Conservation (phyloP, 2,888 invertebrate genomes). For the Ditula angustiorana region DNA sequence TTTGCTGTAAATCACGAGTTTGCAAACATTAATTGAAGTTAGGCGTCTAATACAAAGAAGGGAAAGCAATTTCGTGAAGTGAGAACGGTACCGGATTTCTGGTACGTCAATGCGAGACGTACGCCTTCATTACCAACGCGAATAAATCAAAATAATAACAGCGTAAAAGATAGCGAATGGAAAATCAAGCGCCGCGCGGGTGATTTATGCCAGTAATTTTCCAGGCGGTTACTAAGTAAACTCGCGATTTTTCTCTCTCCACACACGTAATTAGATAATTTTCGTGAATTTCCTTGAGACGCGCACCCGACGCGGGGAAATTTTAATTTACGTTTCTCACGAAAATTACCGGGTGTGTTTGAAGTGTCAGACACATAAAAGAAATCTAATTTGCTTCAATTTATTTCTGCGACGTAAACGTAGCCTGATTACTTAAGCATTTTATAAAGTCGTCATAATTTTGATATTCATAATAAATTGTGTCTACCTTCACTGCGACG, state of each 20-base stretch:
- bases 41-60: constrained; percentile 31
- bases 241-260: constrained; percentile 82
- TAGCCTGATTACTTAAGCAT: constrained; percentile 16
- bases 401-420: constrained; percentile 24
- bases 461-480: constrained; percentile 36
- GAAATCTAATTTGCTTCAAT: constrained; percentile 39
- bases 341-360: constrained; percentile 37
- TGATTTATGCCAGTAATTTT: constrained; percentile 84
- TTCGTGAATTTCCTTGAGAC: constrained; percentile 66
- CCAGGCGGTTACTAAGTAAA: constrained; percentile 82
- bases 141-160: constrained; percentile 84
- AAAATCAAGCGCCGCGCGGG: constrained; percentile 75
- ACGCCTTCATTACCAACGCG: constrained; percentile 80
- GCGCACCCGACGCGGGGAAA: constrained; percentile 48
- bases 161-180: constrained; percentile 83
- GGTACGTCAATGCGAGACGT: constrained; percentile 77
- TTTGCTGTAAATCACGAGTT: not conserved
- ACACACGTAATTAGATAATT: constrained; percentile 84
- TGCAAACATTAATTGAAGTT: constrained; percentile 29
- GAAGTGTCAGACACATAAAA: constrained; percentile 37
- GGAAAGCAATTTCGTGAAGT: constrained; percentile 62
- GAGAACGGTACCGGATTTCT: constrained; percentile 68
- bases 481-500: constrained; percentile 33
- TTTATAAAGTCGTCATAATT: constrained; percentile 33
- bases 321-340: constrained; percentile 45